Evolutionary conservation across 2,113 vertebrate species (phyloP).

Genomic region (Ginglymostoma cirratum): DNA sequence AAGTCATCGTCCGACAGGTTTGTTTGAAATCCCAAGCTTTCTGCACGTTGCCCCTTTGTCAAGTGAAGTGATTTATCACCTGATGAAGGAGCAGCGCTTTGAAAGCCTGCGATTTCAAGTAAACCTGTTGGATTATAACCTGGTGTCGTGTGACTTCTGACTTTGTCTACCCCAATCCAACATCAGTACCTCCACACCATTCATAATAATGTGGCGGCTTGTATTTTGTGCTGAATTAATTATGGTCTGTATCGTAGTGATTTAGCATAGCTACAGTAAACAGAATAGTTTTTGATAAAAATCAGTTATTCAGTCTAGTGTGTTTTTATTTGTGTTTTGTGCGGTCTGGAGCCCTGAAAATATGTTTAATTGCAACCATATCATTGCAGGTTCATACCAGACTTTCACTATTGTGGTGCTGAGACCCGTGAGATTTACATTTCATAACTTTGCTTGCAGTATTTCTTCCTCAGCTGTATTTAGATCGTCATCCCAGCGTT

Average conservation of each 20-base stretch:
- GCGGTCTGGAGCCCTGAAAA: neutral
- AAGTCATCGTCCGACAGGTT: too few relatives aligned
- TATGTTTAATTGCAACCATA: too few relatives aligned
- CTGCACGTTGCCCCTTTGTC: too few relatives aligned
- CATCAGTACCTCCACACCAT: too few relatives aligned
- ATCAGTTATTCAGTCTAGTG: neutral
- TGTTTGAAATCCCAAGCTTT: too few relatives aligned
- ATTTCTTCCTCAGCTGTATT: neutral
- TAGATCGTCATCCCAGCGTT: neutral
- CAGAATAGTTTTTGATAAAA: neutral
- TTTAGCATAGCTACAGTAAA: neutral
- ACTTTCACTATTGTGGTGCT: neutral
- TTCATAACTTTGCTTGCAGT: neutral
- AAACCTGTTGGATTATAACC: too few relatives aligned
- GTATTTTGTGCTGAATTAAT: neutral
- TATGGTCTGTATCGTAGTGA: neutral
- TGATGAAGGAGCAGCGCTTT: too few relatives aligned
- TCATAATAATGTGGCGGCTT: neutral
- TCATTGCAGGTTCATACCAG: neutral
- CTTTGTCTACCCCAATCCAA: too few relatives aligned
- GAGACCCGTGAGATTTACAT: neutral
- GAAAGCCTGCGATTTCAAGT: too few relatives aligned
- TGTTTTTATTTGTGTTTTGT: neutral
- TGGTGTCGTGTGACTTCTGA: too few relatives aligned
- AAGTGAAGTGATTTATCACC: too few relatives aligned